phyloP scores from a whole-genome alignment of 2,113 vertebrate species.

The Melanostigma gelatinosum region DNA sequence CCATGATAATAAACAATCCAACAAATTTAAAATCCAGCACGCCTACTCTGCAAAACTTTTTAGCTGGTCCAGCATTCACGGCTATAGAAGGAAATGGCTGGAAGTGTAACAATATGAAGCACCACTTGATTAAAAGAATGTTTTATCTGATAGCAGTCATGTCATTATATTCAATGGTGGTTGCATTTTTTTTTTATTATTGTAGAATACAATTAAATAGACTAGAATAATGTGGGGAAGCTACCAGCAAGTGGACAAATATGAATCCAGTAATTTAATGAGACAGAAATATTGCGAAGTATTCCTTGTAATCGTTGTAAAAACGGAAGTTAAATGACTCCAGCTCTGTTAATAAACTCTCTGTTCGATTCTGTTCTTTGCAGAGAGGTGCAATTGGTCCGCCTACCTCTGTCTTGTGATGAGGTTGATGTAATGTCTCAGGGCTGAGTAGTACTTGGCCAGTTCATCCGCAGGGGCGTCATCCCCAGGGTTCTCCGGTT shows the following conservation, averaged over 20 bases:
- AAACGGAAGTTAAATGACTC: not conserved
- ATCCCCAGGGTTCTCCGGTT: constrained; percentile 95
- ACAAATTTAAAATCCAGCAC: not conserved
- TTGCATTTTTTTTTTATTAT: not conserved
- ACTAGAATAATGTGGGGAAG: not conserved
- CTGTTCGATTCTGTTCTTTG: not conserved
- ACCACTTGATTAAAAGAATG: not conserved
- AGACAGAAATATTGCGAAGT: not conserved
- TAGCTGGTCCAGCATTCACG: not conserved
- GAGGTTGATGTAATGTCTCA: constrained; percentile 99
- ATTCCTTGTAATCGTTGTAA: not conserved
- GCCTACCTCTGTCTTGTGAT: constrained; percentile 97
- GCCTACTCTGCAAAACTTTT: not conserved
- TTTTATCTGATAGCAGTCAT: not conserved
- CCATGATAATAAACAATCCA: not conserved
- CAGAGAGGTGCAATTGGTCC: constrained; percentile 10
- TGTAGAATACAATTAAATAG: not conserved
- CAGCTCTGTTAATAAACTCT: not conserved
- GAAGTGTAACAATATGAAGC: not conserved
- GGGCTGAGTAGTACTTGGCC: constrained; percentile 97
- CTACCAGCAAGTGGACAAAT: not conserved
- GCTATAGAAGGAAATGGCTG: not conserved
- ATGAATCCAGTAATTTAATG: not conserved
- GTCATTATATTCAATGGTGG: not conserved
- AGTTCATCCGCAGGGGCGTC: constrained; percentile 94